Base-by-base conservation (phyloP, 1,140 invertebrate genomes). In the Brachionus asplanchnoidis region DNA sequence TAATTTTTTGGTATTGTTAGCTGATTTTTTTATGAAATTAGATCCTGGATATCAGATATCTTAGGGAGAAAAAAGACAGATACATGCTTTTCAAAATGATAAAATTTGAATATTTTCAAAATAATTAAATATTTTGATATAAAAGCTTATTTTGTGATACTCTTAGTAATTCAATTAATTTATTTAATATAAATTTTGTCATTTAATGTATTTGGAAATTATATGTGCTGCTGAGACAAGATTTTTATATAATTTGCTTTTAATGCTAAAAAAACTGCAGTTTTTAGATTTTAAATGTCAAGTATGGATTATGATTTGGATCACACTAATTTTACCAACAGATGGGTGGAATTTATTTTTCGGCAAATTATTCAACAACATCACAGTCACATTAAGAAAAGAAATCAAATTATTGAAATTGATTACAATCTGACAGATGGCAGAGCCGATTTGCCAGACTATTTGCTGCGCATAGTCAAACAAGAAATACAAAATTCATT, bases 361-460 rank as follows among this genome's bases (percentile, higher is more conserved):
- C 2, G 20, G 42, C 73, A 77, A 77, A 77, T 77, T 23, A 26
- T 26, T 28, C 42, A 77, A 11, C 42, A 50, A 50, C 42, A 46
- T 20, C 42, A 50, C 23, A 46, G 11, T 50, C 26, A 46, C 23
- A n/a, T 44, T 11, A 50, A 26, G 17, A 50, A 44, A 36, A n/a
- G 70, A 40, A 75, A 77, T 77, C 42, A 50, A 26, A 77, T 77
- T 44, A 77, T 77, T 26, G 73, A 77, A 46, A 77, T 77, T 3
- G 73, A 77, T 50, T 50, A 77, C 32, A 77, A 77, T 32, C 42
- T 77, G 11, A 26, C 44, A 1, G 26, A 46, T 36, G 46, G 20
- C 2, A 46, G 32, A 28, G 42, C 42, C 12, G 44, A 26, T 50
- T 50, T 50, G n/a, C 40, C 73, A 28, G 73, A 77, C 9, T 77